Base-by-base conservation (phyloP, 92 coral and sea anemone genomes). In the Meandrina meandrites region DNA sequence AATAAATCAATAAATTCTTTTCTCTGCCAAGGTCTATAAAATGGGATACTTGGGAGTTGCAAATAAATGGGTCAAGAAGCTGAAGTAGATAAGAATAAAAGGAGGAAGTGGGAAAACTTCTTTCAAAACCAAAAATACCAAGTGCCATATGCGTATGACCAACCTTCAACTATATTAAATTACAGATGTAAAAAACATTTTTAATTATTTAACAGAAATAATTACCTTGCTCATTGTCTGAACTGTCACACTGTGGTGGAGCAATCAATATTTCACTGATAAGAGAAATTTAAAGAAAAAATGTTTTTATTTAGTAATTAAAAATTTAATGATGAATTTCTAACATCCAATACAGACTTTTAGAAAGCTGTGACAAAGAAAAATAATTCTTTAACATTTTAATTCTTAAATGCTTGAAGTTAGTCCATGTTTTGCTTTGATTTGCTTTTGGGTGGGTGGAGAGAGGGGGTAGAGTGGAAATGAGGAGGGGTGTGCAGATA, bases 151-250 rank as follows among this genome's bases (percentile, higher is more conserved):
- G 68, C 5, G 30, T 22, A 28, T 22, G 68, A 60, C 28, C 30
- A 60, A 60, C 10, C 45, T 40, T 2, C 6, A 2, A 40, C 45
- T 40, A 40, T n/a, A n/a, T n/a, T n/a, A n/a, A n/a, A n/a, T n/a
- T n/a, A n/a, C n/a, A n/a, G n/a, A n/a, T n/a, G n/a, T n/a, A n/a
- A n/a, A n/a, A n/a, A n/a, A n/a, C n/a, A n/a, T n/a, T n/a, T n/a
- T n/a, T n/a, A n/a, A n/a, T n/a, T n/a, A n/a, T n/a, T n/a, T 64
- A 7, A n/a, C 14, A 64, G 70, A 64, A 64, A 64, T 17, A 24
- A 9, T 50, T 66, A 85, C 88, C 88, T 77, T 85, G 88, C 77
- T 85, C 88, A 85, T 85, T 85, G 88, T 85, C 88, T 16, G 83
- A 85, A 85, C 88, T 85, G 66, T 85, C 88, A 77, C 88, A 85